Base-by-base conservation (phyloP, 1,140 invertebrate species). In the Heliothis virescens region DNA sequence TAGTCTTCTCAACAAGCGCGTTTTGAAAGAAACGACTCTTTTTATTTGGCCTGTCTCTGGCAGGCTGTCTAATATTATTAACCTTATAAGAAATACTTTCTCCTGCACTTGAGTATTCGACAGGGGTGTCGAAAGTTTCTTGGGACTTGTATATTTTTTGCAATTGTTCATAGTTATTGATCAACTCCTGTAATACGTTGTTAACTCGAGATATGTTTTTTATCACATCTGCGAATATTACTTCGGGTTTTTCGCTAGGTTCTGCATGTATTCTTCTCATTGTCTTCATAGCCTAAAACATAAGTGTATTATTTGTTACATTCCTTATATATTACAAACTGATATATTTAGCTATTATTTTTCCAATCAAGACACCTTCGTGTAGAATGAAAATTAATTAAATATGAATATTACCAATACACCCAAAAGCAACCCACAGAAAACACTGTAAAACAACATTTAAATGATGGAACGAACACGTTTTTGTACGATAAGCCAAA, bases 171-270 rank as follows among this genome's bases (percentile, higher is more conserved):
- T 91, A 91, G 29, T 89, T 90, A 18, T 74, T 84, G 52, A 92
- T 82, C 60, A 92, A 79, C 5, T 89, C 85, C 79, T 90, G 81
- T 48, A 92, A 55, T 65, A 87, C 83, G 53, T 85, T 86, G 80
- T 89, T 90, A 3, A 88, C 87, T 13, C 82, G 29, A 34, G 89
- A 83, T 62, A 91, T 88, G 63, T 92, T 92, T 71, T 85, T 85
- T 9, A 89, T 79, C 59, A 88, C 82, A 57, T 90, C 87, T 12
- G 80, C 34, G 29, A 87, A 85, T 53, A 83, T 65, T 79, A 48
- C 21, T 5, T 85, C 78, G 81, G 60, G 63, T 80, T 82, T 81
- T 57, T 80, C 1, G 29, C 53, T 13, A 5, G 5, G 3, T 34
- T 41, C 2, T 48, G 50, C 15, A 21, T 48, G 12, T 47, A 57